A percentile compares a stretch with the other conserved stretches of the same genome.
Evolutionary conservation across 2,888 invertebrate genomes (phyloP).

Genomic region (Fragum fragum): DNA sequence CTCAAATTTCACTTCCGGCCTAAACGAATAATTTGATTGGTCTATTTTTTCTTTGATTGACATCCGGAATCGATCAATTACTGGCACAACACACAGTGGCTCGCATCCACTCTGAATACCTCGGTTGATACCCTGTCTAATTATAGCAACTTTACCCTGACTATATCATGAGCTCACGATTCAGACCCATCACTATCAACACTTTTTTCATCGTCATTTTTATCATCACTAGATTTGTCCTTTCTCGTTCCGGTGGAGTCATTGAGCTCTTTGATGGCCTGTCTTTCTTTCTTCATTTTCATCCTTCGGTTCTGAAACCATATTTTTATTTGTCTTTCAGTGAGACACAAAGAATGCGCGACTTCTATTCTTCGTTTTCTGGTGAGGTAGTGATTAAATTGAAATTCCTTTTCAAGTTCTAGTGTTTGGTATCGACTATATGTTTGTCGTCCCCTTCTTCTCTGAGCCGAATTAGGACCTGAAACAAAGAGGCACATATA

Average conservation of each 20-base stretch:
- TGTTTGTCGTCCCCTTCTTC: slow-evolving; percentile 94
- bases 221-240: slow-evolving; percentile 54
- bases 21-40: too few species aligned
- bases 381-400: slow-evolving; percentile 99
- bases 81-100: not conserved
- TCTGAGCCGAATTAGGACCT: slow-evolving; percentile 85
- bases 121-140: not conserved
- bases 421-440: slow-evolving; percentile 99
- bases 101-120: not conserved
- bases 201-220: slow-evolving; percentile 70
- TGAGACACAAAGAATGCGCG: slow-evolving; percentile 97
- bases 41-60: too few species aligned
- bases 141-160: slow-evolving; percentile 11
- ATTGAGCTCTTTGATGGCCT: slow-evolving; percentile 83
- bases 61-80: too few species aligned
- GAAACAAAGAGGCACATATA: slow-evolving; percentile 51
- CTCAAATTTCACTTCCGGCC: too few species aligned
- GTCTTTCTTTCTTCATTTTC: slow-evolving; percentile 93
- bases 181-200: slow-evolving; percentile 65
- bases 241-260: slow-evolving; percentile 60
- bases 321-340: slow-evolving; percentile 94
- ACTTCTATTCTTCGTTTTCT: slow-evolving; percentile 98
- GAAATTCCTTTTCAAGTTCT: slow-evolving; percentile 99
- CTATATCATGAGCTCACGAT: slow-evolving; percentile 7
- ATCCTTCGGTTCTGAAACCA: slow-evolving; percentile 96